Evolutionary conservation across 2,888 invertebrate genomes (phyloP).

Genomic region (Dexiosoma caninum): DNA sequence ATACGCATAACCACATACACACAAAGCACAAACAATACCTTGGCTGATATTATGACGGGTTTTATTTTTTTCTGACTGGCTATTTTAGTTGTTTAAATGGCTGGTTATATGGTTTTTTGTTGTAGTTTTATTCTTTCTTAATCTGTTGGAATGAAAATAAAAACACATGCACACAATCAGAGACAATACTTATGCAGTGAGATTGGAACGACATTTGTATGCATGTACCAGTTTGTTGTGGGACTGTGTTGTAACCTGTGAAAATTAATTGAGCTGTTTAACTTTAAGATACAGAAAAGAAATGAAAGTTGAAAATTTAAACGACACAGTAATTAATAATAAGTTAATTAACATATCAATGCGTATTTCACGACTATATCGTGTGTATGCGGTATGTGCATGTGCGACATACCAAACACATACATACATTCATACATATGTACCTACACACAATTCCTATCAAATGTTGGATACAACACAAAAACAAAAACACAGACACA

Average conservation of each 20-base stretch:
- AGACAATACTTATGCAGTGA: too few species aligned
- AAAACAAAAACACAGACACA: not conserved
- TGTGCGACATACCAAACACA: not conserved
- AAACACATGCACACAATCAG: not conserved
- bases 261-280: constrained; percentile 67
- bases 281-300: constrained; percentile 65
- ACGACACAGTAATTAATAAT: constrained; percentile 73
- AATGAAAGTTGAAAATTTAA: constrained; percentile 74
- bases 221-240: constrained; percentile 3
- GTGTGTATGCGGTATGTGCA: too few species aligned
- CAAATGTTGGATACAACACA: not conserved
- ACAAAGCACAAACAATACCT: not conserved
- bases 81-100: constrained; percentile 15
- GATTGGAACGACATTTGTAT: not conserved
- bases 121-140: not conserved
- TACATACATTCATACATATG: too few species aligned
- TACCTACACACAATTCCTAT: not conserved
- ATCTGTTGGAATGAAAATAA: constrained; percentile 24
- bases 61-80: constrained; percentile 6
- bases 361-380: too few species aligned
- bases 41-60: constrained; percentile 3
- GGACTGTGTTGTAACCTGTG: constrained; percentile 61
- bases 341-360: constrained; percentile 65
- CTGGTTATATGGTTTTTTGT: constrained; percentile 11
- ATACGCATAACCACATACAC: not conserved